These are phyloP conservation scores for Acholoe squamosa DNA, from an alignment of 2,888 invertebrate species.

Conservation along the genomic window DNA sequence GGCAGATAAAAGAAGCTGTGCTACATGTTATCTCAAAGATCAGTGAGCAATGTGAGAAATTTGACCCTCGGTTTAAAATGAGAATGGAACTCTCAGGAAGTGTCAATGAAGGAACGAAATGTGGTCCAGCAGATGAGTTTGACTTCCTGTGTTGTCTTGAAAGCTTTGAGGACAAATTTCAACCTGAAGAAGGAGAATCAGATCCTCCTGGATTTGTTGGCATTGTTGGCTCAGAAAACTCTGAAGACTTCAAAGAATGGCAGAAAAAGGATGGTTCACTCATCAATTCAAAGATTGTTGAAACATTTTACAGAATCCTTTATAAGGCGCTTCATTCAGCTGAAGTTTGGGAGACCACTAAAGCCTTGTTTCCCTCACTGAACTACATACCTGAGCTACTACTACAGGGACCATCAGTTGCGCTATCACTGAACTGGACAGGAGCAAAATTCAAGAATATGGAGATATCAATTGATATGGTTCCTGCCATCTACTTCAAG, in stretches of 20 bases:
- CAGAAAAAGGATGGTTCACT: neutral
- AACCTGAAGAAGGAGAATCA: slow-evolving; percentile 4
- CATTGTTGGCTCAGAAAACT: neutral
- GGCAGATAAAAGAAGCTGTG: neutral
- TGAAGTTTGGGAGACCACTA: neutral
- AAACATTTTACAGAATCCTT: neutral
- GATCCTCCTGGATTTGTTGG: slow-evolving; percentile 22
- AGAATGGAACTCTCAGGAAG: neutral
- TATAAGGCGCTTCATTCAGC: neutral
- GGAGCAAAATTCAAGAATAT: neutral
- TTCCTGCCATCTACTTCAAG: neutral
- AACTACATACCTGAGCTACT: neutral
- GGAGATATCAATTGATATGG: slow-evolving; percentile 9
- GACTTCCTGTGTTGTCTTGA: neutral
- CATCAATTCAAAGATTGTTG: neutral
- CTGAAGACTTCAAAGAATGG: neutral
- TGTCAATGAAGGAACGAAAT: neutral
- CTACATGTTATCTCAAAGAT: neutral
- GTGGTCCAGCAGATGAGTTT: slow-evolving; percentile 11
- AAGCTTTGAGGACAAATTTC: neutral
- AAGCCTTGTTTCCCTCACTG: neutral
- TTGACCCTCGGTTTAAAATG: neutral
- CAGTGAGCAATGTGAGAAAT: neutral
- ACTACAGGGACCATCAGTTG: neutral
- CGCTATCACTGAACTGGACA: neutral